These are phyloP conservation scores for Lagodon rhomboides DNA, from an alignment of 2,797 vertebrate species.

Conservation along the genomic window DNA sequence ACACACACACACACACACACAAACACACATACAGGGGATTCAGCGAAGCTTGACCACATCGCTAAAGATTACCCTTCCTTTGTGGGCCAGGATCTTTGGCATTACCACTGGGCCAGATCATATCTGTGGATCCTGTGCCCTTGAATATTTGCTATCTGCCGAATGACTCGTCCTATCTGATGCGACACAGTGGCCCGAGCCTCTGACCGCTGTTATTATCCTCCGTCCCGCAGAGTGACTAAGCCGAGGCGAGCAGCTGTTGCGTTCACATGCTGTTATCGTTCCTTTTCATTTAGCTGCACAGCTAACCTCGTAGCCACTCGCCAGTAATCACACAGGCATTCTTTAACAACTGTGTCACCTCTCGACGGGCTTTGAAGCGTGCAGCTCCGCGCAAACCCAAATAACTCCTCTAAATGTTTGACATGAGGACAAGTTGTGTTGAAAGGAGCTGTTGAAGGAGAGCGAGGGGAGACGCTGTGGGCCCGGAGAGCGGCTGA, in stretches of 20 bases:
- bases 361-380: slow-evolving; percentile 71
- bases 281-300: slow-evolving; percentile 74
- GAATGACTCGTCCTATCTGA: slow-evolving; percentile 67
- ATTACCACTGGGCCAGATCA: slow-evolving; percentile 65
- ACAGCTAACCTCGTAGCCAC: slow-evolving; percentile 63
- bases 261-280: slow-evolving; percentile 64
- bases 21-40: slow-evolving; percentile 20
- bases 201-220: slow-evolving; percentile 61
- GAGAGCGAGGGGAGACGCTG: slow-evolving; percentile 28
- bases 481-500: slow-evolving; percentile 24
- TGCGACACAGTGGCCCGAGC: slow-evolving; percentile 65
- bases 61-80: slow-evolving; percentile 59
- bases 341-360: slow-evolving; percentile 79
- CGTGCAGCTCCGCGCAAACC: slow-evolving; percentile 62
- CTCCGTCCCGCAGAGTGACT: slow-evolving; percentile 57
- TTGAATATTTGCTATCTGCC: slow-evolving; percentile 54
- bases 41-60: slow-evolving; percentile 55
- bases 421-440: slow-evolving; percentile 65
- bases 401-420: slow-evolving; percentile 71
- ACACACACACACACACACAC: slow-evolving; percentile 21
- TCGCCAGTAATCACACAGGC: slow-evolving; percentile 75
- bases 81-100: slow-evolving; percentile 41
- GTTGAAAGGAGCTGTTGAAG: slow-evolving; percentile 65
- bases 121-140: slow-evolving; percentile 56
- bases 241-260: slow-evolving; percentile 71